Conservation (phyloP, 2,113 vertebrate genomes). For the Myocastor coypus region DNA sequence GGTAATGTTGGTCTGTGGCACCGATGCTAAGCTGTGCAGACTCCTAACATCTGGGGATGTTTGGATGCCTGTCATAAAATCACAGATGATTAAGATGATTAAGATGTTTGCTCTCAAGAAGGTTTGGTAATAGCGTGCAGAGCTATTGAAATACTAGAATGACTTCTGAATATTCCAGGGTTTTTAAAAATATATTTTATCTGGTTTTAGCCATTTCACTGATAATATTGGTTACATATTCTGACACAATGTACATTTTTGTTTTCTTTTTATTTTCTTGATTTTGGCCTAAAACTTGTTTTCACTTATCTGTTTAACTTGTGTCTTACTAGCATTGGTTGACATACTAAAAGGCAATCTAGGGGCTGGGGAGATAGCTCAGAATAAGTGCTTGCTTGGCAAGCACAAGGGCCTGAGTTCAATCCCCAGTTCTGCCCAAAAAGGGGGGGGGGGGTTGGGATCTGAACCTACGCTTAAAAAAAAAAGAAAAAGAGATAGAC, state of each 20-base stretch:
- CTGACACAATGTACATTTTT: conserved; percentile 76
- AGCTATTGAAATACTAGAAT: conserved; percentile 81
- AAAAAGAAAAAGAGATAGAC: no score
- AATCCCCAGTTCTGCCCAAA: no score
- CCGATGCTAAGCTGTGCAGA: not conserved
- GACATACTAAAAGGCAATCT: conserved; percentile 88
- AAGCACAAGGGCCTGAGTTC: no score
- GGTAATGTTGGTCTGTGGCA: not conserved
- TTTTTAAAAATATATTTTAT: conserved; percentile 80
- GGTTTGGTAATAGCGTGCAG: conserved; percentile 81
- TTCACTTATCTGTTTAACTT: conserved; percentile 84
- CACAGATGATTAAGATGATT: not conserved
- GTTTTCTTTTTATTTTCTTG: conserved; percentile 79
- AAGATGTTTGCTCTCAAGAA: not conserved
- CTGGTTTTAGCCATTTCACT: conserved; percentile 72
- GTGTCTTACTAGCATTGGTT: conserved; percentile 86
- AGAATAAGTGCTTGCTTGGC: no score
- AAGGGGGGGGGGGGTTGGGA: no score
- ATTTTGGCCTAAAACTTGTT: conserved; percentile 82
- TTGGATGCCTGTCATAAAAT: not conserved
- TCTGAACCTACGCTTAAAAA: conserved; percentile 79
- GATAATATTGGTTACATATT: conserved; percentile 76
- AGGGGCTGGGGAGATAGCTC: no score
- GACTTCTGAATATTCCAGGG: conserved; percentile 77
- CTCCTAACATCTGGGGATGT: not conserved